Evolutionary conservation across 2,797 vertebrate genomes (phyloP), one percentile per base, ranked within the genome.

Genomic region (Acipenser oxyrinchus): DNA sequence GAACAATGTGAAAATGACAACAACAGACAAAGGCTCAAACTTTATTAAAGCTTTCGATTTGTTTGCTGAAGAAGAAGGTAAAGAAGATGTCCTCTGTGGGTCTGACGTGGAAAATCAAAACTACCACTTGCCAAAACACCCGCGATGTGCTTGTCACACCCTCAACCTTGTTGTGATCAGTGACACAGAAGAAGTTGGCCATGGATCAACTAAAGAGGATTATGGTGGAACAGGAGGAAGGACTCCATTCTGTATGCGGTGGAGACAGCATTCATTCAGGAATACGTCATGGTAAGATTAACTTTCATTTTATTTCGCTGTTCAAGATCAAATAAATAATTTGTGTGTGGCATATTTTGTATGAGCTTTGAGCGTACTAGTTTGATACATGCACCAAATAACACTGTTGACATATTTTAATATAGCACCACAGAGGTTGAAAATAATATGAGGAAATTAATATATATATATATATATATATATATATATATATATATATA

Each of bases 131-230:
- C 66, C 70, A 68, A 63, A 60, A 55, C 66, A 70, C 66, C 70
- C 68, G 58, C 8, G 18, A 49, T 70, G 68, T 9, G 57, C 70
- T 51, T 68, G 71, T 62, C 70, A 70, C 64, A 72, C 55, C 53
- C 63, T 68, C 51, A 72, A 66, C 60, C 66, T 70, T 12, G 66
- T 69, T 60, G 70, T 61, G n/a, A 74, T 70, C 58, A 68, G 60
- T 71, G 65, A 70, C 52, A 60, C 63, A 48, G 62, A 69, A 60
- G 11, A 6, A 48, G 65, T 68, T 52, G 60, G 23, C 66, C 66
- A 11, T 69, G 67, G 67, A 71, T 69, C 67, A 73, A 73, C 66
- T 66, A 70, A 59, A 70, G 8, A 66, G 69, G 51, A 70, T 18
- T 18, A 18, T 18, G 18, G 18, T 18, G 18, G 18, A 18, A 18